Percentiles rank a stretch among this genome's conserved stretches.
Evolutionary conservation across 1,140 invertebrate genomes (phyloP).

Genomic region (Tetragnatha versicolor): DNA sequence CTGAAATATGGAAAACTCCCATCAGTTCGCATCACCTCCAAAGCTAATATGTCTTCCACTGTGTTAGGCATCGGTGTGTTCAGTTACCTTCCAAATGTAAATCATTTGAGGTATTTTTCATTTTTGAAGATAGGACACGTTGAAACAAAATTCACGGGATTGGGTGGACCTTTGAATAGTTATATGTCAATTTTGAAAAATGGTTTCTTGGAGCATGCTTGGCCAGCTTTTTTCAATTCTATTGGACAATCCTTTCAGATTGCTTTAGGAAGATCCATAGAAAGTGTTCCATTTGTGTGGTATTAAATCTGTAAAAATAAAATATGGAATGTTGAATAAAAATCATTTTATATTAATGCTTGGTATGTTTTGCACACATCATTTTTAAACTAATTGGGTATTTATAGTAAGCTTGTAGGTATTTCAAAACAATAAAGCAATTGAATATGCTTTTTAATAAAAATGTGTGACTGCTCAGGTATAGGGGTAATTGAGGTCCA

Average conservation of each 20-base stretch:
- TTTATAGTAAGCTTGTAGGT: too few species aligned
- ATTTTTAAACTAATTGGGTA: too few species aligned
- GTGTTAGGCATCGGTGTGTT: background rate
- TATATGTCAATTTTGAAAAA: conserved; percentile 12
- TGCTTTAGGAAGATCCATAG: background rate
- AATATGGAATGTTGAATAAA: background rate
- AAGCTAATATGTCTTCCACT: conserved; percentile 9
- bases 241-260: background rate
- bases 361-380: too few species aligned
- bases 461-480: too few species aligned
- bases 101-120: background rate
- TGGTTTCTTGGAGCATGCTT: background rate
- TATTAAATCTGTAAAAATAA: background rate
- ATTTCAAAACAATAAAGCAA: too few species aligned
- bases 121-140: conserved; percentile 19
- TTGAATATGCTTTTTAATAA: too few species aligned
- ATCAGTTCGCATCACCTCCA: background rate
- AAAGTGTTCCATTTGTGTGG: background rate
- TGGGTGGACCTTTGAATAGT: background rate
- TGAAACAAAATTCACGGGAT: conserved; percentile 7
- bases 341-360: too few species aligned
- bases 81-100: background rate
- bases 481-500: too few species aligned
- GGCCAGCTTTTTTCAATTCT: conserved; percentile 4
- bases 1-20: conserved; percentile 24